Evolutionary conservation across 2,113 vertebrate species (phyloP).

Genomic region (Pangasianodon gigas): DNA sequence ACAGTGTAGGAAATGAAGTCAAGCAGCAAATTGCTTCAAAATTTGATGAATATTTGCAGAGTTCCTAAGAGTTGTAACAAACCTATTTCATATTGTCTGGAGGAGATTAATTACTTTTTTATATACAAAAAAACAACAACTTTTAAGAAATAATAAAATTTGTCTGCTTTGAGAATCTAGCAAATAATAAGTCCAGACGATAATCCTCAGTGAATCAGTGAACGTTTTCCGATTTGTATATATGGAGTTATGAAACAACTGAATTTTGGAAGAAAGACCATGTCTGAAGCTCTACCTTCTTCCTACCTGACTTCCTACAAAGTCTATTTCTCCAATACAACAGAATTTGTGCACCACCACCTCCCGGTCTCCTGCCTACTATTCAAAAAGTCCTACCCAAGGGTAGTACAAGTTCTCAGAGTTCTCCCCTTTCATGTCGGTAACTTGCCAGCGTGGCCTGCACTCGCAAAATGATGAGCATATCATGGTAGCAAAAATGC

Average conservation of each 20-base stretch:
- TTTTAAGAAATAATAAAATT: neutral
- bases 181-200: neutral
- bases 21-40: neutral
- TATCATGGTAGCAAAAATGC: neutral
- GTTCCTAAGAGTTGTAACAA: neutral
- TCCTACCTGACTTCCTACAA: neutral
- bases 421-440: neutral
- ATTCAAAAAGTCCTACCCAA: neutral
- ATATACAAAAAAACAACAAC: too few species aligned
- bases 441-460: neutral
- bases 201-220: neutral
- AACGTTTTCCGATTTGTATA: neutral
- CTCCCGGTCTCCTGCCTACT: neutral
- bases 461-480: neutral
- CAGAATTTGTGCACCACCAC: neutral
- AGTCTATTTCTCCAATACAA: neutral
- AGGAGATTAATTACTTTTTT: slow-evolving; percentile 1
- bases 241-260: neutral
- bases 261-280: neutral
- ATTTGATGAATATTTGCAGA: neutral
- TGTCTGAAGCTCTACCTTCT: neutral
- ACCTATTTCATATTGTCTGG: neutral
- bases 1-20: neutral
- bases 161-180: neutral
- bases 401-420: neutral